Evolutionary conservation across 2,797 vertebrate genomes (phyloP).

Genomic region (Otolemur crassicaudatus): DNA sequence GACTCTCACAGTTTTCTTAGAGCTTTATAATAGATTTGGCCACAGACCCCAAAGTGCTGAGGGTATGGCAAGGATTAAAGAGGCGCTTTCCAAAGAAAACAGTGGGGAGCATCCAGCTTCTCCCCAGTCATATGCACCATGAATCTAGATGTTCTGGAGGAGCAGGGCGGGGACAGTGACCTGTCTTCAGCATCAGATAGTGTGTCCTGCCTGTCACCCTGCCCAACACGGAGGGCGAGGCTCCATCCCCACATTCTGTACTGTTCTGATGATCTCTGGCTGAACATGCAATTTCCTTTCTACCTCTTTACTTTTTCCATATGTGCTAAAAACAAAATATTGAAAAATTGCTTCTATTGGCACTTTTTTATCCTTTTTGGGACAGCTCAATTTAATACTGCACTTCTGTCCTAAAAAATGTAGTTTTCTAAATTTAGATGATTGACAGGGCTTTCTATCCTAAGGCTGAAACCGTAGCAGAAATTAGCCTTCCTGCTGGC

Average conservation of each 20-base stretch:
- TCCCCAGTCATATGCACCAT: not conserved
- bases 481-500: not conserved
- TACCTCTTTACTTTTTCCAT: not conserved
- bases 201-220: not conserved
- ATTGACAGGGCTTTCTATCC: not conserved
- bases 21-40: slow-evolving; percentile 15
- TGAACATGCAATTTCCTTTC: not conserved
- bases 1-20: not conserved
- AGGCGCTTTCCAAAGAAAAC: not conserved
- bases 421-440: slow-evolving; percentile 31
- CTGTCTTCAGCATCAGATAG: not conserved
- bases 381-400: not conserved
- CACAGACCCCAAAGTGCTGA: not conserved
- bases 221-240: not conserved
- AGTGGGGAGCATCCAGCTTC: not conserved
- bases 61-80: not conserved
- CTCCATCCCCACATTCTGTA: not conserved
- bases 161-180: not conserved
- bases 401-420: not conserved
- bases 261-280: not conserved
- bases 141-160: not conserved
- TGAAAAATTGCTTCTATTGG: not conserved
- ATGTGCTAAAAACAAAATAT: not conserved
- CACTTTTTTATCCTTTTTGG: not conserved
- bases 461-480: not conserved